Evolutionary conservation across 2,113 vertebrate species (phyloP).

Genomic region (Ahaetulla prasina): DNA sequence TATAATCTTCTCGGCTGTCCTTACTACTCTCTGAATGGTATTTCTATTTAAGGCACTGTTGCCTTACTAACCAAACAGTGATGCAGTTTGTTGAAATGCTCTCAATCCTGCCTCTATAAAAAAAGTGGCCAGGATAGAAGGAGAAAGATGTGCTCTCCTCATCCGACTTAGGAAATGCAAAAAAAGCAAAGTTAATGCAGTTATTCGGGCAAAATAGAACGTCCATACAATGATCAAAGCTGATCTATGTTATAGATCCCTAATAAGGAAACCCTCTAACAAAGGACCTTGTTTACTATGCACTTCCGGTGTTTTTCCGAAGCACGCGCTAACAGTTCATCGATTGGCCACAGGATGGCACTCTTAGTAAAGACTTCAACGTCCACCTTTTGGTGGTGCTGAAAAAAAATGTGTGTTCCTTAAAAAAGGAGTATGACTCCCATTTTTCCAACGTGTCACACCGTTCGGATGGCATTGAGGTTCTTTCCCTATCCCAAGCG

Average conservation of each 20-base stretch:
- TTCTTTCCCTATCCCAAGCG: background rate
- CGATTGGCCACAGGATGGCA: constrained; percentile 59
- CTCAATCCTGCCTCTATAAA: no score
- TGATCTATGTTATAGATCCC: background rate
- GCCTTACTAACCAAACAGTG: no score
- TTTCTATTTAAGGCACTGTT: no score
- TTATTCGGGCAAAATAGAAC: background rate
- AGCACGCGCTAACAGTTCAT: background rate
- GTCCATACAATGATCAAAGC: background rate
- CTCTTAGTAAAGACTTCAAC: constrained; percentile 56
- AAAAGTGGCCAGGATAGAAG: no score
- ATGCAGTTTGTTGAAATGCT: no score
- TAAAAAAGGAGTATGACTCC: background rate
- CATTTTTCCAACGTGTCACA: constrained; percentile 28
- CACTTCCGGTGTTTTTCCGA: background rate
- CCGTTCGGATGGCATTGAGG: constrained; percentile 12
- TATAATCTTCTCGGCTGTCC: no score
- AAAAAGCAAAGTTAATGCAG: background rate
- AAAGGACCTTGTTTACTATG: background rate
- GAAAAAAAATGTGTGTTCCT: background rate
- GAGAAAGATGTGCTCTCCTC: no score
- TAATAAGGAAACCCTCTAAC: background rate
- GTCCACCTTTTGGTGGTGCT: constrained; percentile 9
- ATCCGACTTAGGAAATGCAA: no score
- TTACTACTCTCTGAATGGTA: no score